phyloP scores from a whole-genome alignment of 2,797 vertebrate species.

The Sciurus carolinensis region DNA sequence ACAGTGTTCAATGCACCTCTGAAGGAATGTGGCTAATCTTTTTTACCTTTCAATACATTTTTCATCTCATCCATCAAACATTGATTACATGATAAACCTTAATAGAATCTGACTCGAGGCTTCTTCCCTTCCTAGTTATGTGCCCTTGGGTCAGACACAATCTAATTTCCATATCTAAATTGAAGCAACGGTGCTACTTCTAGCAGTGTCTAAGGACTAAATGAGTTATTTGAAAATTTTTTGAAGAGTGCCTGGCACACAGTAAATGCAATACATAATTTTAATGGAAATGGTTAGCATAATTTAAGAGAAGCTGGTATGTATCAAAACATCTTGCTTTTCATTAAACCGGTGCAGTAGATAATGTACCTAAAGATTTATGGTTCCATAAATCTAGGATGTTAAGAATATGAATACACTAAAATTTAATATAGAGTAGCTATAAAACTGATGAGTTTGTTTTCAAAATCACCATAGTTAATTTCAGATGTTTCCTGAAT shows the following conservation, averaged over 20 bases:
- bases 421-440: conserved; percentile 77
- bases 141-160: background rate
- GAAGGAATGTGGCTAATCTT: background rate
- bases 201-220: background rate
- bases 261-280: conserved; percentile 15
- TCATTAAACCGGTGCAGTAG: conserved; percentile 62
- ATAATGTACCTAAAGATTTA: conserved; percentile 66
- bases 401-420: conserved; percentile 66
- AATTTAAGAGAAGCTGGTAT: background rate
- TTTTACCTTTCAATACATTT: conserved; percentile 1
- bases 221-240: conserved; percentile 6
- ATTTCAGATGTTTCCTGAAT: conserved; percentile 82
- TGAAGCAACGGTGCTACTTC: background rate
- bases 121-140: background rate
- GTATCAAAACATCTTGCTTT: conserved; percentile 42
- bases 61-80: conserved; percentile 51
- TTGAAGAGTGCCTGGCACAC: background rate
- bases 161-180: background rate
- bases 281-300: background rate
- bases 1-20: background rate
- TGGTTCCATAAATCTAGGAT: conserved; percentile 14
- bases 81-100: background rate
- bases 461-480: conserved; percentile 82
- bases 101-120: background rate
- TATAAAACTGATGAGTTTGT: conserved; percentile 81